phyloP scores from a whole-genome alignment of 2,113 vertebrate species.

The Erythrolamprus reginae region DNA sequence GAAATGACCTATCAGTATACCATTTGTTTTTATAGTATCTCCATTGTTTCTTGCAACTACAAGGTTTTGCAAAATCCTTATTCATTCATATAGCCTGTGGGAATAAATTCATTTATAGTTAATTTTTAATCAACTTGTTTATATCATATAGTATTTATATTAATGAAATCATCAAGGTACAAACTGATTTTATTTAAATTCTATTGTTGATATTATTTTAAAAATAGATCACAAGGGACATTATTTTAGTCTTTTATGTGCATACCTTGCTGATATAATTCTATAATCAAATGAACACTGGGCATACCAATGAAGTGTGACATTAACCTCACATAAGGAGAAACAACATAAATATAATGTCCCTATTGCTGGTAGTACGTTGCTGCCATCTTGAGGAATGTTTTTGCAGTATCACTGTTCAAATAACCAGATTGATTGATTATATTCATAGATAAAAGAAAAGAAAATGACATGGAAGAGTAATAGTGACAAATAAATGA shows the following conservation, averaged over 20 bases:
- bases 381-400: slow-evolving; percentile 26
- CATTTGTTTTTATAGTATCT: background rate
- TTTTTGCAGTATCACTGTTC: background rate
- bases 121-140: slow-evolving; percentile 10
- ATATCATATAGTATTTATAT: slow-evolving; percentile 4
- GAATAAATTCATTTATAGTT: background rate
- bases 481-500: background rate
- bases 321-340: background rate
- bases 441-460: no score
- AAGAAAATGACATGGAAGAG: background rate
- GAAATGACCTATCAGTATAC: background rate
- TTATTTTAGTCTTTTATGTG: slow-evolving; percentile 11
- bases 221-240: background rate
- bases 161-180: slow-evolving; percentile 17
- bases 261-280: slow-evolving; percentile 18
- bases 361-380: background rate
- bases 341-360: background rate
- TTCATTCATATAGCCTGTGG: background rate
- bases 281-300: slow-evolving; percentile 8
- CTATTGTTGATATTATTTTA: background rate
- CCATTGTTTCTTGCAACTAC: background rate
- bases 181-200: slow-evolving; percentile 20
- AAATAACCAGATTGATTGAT: slow-evolving; percentile 8
- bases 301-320: slow-evolving; percentile 19
- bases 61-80: background rate